Evolutionary conservation across 1,140 invertebrate species (phyloP).

Genomic region (Cecropterus lyciades): DNA sequence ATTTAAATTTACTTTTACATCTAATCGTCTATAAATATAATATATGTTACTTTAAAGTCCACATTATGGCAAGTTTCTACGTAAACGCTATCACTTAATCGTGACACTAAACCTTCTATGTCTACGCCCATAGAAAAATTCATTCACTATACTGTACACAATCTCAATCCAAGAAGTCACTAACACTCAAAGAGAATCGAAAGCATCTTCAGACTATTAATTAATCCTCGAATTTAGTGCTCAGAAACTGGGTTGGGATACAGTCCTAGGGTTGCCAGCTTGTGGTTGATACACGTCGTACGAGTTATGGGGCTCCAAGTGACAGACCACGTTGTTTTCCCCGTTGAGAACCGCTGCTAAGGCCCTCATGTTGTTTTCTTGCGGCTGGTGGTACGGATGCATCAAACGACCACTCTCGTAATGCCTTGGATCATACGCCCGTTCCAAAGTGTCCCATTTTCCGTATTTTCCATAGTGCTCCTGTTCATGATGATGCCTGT

Average conservation of each 20-base stretch:
- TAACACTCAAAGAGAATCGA: conserved; percentile 36
- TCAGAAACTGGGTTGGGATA: conserved; percentile 84
- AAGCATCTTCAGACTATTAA: conserved; percentile 7
- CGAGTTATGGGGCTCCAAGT: conserved; percentile 88
- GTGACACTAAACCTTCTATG: conserved; percentile 67
- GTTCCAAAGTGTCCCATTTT: conserved; percentile 86
- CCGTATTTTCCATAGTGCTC: conserved; percentile 83
- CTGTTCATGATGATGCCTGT: conserved; percentile 82
- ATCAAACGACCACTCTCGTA: conserved; percentile 79
- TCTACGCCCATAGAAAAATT: conserved; percentile 79
- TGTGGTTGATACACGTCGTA: conserved; percentile 83
- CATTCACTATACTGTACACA: conserved; percentile 74
- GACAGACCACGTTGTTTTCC: conserved; percentile 91
- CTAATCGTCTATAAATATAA: conserved; percentile 75
- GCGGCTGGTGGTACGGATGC: conserved; percentile 75
- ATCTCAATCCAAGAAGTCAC: conserved; percentile 37
- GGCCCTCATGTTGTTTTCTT: conserved; percentile 86
- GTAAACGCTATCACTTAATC: conserved; percentile 69
- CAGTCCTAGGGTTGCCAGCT: conserved; percentile 83
- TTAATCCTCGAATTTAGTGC: conserved; percentile 12
- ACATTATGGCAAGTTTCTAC: conserved; percentile 80
- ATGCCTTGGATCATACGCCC: conserved; percentile 75
- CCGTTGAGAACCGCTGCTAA: conserved; percentile 92
- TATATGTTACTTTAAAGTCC: conserved; percentile 68
- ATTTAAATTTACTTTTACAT: conserved; percentile 76